A percentile compares a stretch with the other conserved stretches of the same genome.
Evolutionary conservation across 2,113 vertebrate genomes (phyloP).

Genomic region (Synodontis membranacea): DNA sequence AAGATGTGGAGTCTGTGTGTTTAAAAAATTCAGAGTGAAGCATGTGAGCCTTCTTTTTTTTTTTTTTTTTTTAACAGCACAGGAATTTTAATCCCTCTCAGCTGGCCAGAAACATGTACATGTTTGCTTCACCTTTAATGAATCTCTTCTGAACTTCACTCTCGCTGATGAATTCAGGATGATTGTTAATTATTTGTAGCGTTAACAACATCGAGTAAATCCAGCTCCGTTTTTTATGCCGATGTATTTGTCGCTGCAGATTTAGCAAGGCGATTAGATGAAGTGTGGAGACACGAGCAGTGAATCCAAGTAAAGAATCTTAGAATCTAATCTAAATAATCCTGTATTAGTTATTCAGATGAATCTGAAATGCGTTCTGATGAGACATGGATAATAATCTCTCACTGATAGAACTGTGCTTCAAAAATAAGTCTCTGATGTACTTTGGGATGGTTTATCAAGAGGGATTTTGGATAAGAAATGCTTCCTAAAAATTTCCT

Average conservation of each 20-base stretch:
- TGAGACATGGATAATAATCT: conserved; percentile 4
- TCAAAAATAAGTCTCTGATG: not conserved
- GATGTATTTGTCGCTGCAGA: not conserved
- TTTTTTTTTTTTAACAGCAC: not conserved
- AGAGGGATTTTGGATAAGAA: no score
- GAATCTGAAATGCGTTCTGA: not conserved
- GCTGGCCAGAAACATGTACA: not conserved
- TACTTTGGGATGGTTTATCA: no score
- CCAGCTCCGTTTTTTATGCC: not conserved
- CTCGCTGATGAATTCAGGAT: not conserved
- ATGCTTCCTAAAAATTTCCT: not conserved
- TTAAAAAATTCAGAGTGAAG: conserved; percentile 37
- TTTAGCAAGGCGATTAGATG: not conserved
- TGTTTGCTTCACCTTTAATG: not conserved
- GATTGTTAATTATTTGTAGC: no score
- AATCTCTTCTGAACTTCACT: not conserved
- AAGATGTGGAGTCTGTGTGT: conserved; percentile 5
- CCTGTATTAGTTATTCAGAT: not conserved
- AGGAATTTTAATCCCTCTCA: conserved; percentile 31
- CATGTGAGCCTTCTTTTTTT: not conserved
- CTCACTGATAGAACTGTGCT: not conserved
- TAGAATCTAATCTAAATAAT: not conserved
- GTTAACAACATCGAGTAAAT: not conserved
- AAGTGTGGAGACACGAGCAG: not conserved
- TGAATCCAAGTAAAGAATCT: not conserved